Evolutionary conservation across 2,797 vertebrate species (phyloP).

Genomic region (Esox masquinongy): DNA sequence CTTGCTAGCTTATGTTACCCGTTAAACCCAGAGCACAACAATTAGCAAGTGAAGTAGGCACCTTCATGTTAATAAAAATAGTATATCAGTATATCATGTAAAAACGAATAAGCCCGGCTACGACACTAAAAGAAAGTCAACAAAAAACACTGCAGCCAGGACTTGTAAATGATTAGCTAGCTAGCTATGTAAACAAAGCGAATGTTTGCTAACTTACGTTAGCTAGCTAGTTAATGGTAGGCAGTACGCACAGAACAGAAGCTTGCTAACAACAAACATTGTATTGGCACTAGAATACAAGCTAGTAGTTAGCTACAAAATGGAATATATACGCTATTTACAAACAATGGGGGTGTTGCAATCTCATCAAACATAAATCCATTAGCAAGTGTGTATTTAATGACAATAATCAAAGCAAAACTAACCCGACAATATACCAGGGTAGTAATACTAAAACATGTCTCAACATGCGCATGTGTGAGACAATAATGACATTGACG

Average conservation of each 20-base stretch:
- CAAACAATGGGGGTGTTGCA: background rate
- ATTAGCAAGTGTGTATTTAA: background rate
- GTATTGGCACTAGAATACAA: background rate
- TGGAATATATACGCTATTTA: background rate
- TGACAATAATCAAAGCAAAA: background rate
- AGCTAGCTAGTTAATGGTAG: no score
- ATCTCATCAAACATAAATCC: background rate
- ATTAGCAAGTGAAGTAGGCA: background rate
- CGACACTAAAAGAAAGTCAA: background rate
- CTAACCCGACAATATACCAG: background rate
- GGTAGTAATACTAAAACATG: background rate
- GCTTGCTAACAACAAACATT: background rate
- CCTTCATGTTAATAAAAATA: background rate
- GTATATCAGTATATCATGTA: background rate
- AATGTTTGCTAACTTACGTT: background rate
- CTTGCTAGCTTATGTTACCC: background rate
- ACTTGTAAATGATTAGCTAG: background rate
- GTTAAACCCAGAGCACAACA: background rate
- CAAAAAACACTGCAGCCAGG: background rate
- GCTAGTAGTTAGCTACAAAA: no score
- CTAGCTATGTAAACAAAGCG: background rate
- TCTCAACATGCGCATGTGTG: no score
- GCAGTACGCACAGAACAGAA: no score
- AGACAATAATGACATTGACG: no score
- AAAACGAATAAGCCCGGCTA: background rate